Evolutionary conservation across 2,888 invertebrate species (phyloP), one percentile per base, ranked within the genome.

Genomic region (Folsomia manolachei): DNA sequence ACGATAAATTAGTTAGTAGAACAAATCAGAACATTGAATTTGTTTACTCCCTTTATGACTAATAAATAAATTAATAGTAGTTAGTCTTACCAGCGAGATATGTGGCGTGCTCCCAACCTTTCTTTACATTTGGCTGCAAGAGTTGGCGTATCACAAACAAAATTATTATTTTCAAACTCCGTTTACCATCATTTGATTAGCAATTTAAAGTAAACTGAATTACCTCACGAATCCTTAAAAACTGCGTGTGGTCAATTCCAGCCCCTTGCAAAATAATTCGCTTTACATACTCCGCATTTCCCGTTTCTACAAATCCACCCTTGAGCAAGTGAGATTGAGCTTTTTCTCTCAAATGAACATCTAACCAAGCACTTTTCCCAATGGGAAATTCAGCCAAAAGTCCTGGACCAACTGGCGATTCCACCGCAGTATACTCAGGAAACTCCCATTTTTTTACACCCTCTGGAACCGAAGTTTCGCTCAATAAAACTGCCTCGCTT

Each of bases 251-350:
- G 81, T 89, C 85, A 39, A 84, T 82, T 1, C 90, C 90, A 81
- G 89, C 88, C 64, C 91, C 93, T 85, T 94, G 93, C 4, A 92
- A 85, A 1, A 94, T 85, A 1, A 91, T 84, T 82, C 90, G 91
- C 70, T 90, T 88, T 2, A 88, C 87, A 84, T 94, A 93, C 84
- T 94, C 93, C 0, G 92, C 87, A 83, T 92, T 92, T 0, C 90
- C 88, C 80, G 91, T 89, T 81, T 89, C 89, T 0, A 87, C 82
- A 82, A 88, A 91, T n/a, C 86, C 84, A 14, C 84, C 83, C 0
- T 86, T 83, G 24, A 85, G 83, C 4, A 88, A 81, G 69, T 71
- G 73, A 23, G 63, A 21, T 39, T 75, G 78, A 23, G 77, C 78
- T 56, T 63, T 69, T 23, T 73, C 75, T 23, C 78, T 68, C n/a